Percentiles rank a stretch among this genome's conserved stretches.
These are phyloP conservation scores for Grallaria varia DNA, from an alignment of 2,113 vertebrate species.

Conservation along the genomic window DNA sequence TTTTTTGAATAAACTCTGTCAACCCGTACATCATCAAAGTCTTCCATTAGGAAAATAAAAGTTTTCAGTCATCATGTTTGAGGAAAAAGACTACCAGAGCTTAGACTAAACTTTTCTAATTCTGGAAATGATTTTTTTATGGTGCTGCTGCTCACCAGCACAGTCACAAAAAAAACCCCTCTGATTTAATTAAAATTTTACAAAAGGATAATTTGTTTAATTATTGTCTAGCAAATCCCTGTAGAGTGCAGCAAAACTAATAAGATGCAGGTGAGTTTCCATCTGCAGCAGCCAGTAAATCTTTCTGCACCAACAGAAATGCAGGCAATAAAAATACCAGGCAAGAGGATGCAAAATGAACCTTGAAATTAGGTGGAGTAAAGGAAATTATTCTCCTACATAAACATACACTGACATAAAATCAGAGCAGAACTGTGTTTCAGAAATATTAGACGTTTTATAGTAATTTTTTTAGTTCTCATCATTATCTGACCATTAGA, in stretches of 20 bases:
- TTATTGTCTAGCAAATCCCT: slow-evolving; percentile 1
- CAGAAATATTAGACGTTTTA: not conserved
- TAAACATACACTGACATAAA: not conserved
- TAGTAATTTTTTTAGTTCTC: not conserved
- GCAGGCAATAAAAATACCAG: not conserved
- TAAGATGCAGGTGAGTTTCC: not conserved
- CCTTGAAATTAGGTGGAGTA: not conserved
- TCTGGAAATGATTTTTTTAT: not conserved
- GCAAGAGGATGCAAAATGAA: not conserved
- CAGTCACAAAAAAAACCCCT: not conserved
- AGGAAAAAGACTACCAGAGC: not conserved
- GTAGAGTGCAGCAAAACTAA: not conserved
- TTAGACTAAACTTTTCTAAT: not conserved
- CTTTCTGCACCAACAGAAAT: not conserved
- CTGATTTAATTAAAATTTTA: not conserved
- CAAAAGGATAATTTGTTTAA: not conserved
- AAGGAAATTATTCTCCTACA: not conserved
- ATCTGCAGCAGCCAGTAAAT: not conserved
- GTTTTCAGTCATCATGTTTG: not conserved
- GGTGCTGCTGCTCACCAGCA: not conserved
- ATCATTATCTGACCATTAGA: not conserved
- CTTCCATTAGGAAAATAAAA: not conserved
- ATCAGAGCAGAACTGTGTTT: not conserved
- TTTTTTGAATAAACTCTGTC: not conserved
- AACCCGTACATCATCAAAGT: not conserved